These are phyloP conservation scores for Lamprotornis superbus DNA, from an alignment of 2,113 vertebrate species.

Conservation along the genomic window DNA sequence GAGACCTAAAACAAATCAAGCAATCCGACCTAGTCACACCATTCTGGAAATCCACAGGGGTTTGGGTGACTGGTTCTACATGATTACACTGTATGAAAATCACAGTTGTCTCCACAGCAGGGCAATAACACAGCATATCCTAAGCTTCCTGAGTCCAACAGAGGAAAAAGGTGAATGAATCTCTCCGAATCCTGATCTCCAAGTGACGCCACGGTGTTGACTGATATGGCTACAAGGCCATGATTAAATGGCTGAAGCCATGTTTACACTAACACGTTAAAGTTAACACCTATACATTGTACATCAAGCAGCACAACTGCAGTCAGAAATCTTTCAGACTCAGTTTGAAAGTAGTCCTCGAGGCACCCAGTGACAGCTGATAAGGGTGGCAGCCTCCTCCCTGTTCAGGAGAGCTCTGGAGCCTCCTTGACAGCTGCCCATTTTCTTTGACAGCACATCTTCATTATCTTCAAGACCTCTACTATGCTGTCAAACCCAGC, in stretches of 20 bases:
- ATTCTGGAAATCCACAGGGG: not conserved
- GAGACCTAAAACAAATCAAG: not conserved
- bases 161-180: not conserved
- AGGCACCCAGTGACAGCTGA: not conserved
- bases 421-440: not conserved
- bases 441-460: not conserved
- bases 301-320: not conserved
- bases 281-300: not conserved
- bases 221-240: not conserved
- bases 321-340: not conserved
- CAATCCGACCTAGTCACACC: not conserved
- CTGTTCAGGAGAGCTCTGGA: not conserved
- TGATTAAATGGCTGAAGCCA: not conserved
- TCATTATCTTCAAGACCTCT: not conserved
- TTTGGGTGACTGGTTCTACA: not conserved
- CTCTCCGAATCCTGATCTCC: not conserved
- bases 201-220: not conserved
- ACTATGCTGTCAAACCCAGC: not conserved
- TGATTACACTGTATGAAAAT: not conserved
- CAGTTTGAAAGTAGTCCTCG: not conserved
- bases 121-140: not conserved
- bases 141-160: not conserved
- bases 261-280: not conserved
- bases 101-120: not conserved
- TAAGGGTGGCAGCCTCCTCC: not conserved